Evolutionary conservation across 2,797 vertebrate species (phyloP).

Genomic region (Propithecus perrieri): DNA sequence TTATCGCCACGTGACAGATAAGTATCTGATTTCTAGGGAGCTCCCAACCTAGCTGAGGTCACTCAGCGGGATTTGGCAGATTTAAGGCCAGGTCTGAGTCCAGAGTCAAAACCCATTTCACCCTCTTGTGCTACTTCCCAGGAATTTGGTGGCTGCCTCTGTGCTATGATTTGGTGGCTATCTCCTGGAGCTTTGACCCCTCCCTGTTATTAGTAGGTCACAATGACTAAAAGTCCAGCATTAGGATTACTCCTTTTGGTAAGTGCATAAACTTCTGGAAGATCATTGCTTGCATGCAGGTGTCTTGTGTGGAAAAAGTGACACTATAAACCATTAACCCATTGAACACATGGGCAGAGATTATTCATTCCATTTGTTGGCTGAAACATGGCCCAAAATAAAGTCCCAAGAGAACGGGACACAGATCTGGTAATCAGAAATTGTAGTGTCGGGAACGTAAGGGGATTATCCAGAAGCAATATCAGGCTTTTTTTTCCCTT

Average conservation of each 20-base stretch:
- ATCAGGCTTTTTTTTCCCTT: too few species aligned
- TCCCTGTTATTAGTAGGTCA: neutral
- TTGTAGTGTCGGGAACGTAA: neutral
- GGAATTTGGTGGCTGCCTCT: neutral
- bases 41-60: neutral
- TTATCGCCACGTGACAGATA: too few species aligned
- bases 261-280: neutral
- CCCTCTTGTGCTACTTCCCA: neutral
- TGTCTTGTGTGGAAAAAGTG: neutral
- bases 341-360: neutral
- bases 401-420: neutral
- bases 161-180: neutral
- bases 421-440: neutral
- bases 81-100: neutral
- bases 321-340: neutral
- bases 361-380: neutral
- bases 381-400: neutral
- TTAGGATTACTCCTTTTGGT: neutral
- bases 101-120: neutral
- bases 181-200: neutral
- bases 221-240: too few species aligned
- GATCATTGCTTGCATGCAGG: neutral
- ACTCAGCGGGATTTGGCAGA: neutral
- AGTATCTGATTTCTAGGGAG: neutral
- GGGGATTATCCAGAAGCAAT: neutral